phyloP scores from a whole-genome alignment of 1,140 invertebrate species.

The Leptonema lineaticorne region DNA sequence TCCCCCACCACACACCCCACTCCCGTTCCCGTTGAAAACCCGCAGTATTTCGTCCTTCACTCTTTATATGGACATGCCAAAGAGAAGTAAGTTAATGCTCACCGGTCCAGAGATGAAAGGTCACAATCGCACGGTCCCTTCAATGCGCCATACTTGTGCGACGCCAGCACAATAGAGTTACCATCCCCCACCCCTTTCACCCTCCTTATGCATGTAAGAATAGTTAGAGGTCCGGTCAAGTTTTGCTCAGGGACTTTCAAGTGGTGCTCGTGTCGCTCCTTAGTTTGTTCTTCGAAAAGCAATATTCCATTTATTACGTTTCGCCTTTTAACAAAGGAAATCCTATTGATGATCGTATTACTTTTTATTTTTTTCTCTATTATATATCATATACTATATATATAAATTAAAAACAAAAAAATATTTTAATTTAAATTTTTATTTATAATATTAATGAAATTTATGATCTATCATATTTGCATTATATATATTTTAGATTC shows the following conservation, averaged over 20 bases:
- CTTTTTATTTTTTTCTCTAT: no score
- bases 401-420: no score
- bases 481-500: no score
- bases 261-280: not conserved
- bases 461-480: no score
- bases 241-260: slow-evolving; percentile 10
- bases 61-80: not conserved
- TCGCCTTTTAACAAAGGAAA: no score
- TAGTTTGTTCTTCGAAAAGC: not conserved
- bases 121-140: not conserved
- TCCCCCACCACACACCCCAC: no score
- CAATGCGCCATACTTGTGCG: not conserved
- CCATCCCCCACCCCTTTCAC: no score
- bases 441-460: no score
- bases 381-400: no score
- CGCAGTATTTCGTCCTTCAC: not conserved
- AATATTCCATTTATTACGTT: slow-evolving; percentile 16
- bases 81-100: slow-evolving; percentile 7
- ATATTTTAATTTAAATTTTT: no score
- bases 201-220: slow-evolving; percentile 25
- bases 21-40: not conserved
- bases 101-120: slow-evolving; percentile 28
- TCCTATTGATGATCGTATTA: no score
- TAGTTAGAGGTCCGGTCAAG: slow-evolving; percentile 25
- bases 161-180: not conserved